Evolutionary conservation across 1,140 invertebrate species (phyloP), one percentile per base, ranked within the genome.

Genomic region (Caerostris darwini): DNA sequence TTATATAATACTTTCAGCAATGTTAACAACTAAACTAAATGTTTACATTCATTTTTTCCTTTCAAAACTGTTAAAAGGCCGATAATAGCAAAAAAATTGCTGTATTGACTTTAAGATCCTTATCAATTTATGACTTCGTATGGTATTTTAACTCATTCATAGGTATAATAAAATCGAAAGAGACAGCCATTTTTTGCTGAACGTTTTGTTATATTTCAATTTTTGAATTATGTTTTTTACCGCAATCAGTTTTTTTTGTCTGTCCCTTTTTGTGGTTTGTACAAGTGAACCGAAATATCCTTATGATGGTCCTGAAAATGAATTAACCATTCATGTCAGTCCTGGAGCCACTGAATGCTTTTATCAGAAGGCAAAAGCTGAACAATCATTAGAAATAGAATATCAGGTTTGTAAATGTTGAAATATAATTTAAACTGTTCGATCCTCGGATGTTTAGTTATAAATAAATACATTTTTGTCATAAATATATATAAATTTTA

Each of bases 261-360:
- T 88, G 19, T 88, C 10, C 8, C 4, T 88, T 19, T 64, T 53
- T 50, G 10, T 64, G 59, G 10, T 88, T 7, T 61, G 58, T 57
- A 34, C 19, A 12, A 53, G 86, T 7, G 88, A 10, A 56, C 82
- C 87, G 71, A 93, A 71, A 71, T 67, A 17, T 50, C 77, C 90
- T 64, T 92, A 82, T 59, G 87, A 94, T 91, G 83, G 64, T 57
- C 17, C 53, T 7, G 96, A 96, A 95, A 94, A 93, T 85, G 97
- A 98, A 96, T 96, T 98, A 95, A 98, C 97, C 7, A 96, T 98
- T 19, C 97, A 97, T 94, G 96, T 98, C n/a, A 97, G 97, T 89
- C 96, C 97, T 57, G 97, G 97, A 3, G 96, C 96, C 95, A 96
- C 97, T 94, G 97, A 97, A 95, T 98, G 98, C 95, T 97, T 98